Percentiles rank a stretch among this genome's conserved stretches.
phyloP scores from a whole-genome alignment of 2,113 vertebrate genomes.

The Anser cygnoides region DNA sequence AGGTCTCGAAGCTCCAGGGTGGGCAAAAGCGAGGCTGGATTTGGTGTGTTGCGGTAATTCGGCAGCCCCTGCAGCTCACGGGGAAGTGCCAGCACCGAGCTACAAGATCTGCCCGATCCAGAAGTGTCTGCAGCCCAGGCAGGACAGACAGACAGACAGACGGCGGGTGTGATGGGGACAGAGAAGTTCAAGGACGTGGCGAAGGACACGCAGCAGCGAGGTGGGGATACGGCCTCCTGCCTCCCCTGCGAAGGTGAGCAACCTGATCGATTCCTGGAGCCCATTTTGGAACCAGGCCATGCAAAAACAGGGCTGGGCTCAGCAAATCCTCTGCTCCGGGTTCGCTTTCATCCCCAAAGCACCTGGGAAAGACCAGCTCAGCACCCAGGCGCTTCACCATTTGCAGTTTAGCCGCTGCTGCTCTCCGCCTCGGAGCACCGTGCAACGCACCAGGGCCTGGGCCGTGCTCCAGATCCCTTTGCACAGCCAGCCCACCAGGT shows the following conservation, averaged over 20 bases:
- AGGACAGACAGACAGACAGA: background rate
- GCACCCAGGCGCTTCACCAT: background rate
- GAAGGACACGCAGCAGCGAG: background rate
- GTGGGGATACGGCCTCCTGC: background rate
- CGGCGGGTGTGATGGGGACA: too few relatives aligned
- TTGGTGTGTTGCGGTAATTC: background rate
- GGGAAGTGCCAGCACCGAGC: background rate
- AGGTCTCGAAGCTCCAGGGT: background rate
- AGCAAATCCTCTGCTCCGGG: rapidly evolving
- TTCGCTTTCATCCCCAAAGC: rapidly evolving
- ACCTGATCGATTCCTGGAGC: too few relatives aligned
- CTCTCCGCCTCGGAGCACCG: rapidly evolving
- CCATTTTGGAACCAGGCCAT: background rate
- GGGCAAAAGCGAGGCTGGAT: background rate
- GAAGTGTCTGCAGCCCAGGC: too few relatives aligned
- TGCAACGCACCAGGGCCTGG: background rate
- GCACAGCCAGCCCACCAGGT: background rate
- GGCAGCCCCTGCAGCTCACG: background rate
- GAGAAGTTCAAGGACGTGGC: background rate
- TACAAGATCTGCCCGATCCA: background rate
- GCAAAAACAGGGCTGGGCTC: background rate
- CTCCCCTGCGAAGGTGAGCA: background rate
- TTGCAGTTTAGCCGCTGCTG: background rate
- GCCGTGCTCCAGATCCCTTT: background rate
- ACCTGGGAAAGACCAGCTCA: rapidly evolving